Evolutionary conservation across 2,113 vertebrate species (phyloP), one percentile per base, ranked within the genome.

Genomic region (Chrysochloris asiatica): DNA sequence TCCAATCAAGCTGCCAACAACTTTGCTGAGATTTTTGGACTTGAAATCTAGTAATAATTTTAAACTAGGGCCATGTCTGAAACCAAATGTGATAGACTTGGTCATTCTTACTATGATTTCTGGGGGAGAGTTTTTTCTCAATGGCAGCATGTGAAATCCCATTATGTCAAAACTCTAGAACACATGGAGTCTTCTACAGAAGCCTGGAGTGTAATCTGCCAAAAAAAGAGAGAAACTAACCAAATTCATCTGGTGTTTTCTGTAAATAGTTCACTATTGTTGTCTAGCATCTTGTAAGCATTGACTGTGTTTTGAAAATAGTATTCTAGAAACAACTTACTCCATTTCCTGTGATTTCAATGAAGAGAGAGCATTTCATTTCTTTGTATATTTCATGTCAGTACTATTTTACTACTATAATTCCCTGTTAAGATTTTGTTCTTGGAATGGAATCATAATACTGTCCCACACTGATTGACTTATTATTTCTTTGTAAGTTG

Each of bases 171-270:
- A 90, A 80, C 50, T 91, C 45, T 11, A 50, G 63, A 90, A 89
- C 79, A 93, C 92, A 81, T 78, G 94, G 88, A 54, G 43, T 26
- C 76, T 59, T 90, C 90, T 86, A n/a, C 78, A 33, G 79, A 94
- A 90, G 67, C 77, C 77, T 16, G 28, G 19, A n/a, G 6, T 73
- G 21, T 54, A 77, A 77, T 86, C 75, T 95, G 87, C 91, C 89
- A 93, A 93, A 63, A 71, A 88, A 76, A 80, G 92, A 56, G 59
- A 90, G 59, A 95, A 94, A 86, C n/a, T 61, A 82, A 91, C 28
- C 52, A 80, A 91, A 93, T 73, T 94, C 95, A 84, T 96, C 94
- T 94, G 93, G 83, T 92, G 65, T 96, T 95, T 95, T 92, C 94
- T 48, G 72, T 93, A 95, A 97, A 95, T 92, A 90, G 41, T 61